A percentile compares a stretch with the other conserved stretches of the same genome.
These are phyloP conservation scores for Oplegnathus fasciatus DNA, from an alignment of 2,113 vertebrate genomes.

Conservation along the genomic window DNA sequence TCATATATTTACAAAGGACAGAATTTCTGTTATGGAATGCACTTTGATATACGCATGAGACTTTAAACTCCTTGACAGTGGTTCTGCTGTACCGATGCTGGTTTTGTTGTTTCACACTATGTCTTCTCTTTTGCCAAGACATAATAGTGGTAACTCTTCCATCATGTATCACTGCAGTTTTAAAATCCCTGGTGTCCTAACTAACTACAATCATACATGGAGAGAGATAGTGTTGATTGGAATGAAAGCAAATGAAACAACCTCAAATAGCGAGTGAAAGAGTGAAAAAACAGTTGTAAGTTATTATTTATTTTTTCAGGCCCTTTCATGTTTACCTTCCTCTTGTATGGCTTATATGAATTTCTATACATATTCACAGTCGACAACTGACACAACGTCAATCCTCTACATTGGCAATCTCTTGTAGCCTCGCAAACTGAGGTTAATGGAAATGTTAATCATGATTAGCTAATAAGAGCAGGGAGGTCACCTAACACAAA, in stretches of 20 bases:
- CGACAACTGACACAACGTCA: conserved; percentile 13
- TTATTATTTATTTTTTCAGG: neutral
- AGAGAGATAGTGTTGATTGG: neutral
- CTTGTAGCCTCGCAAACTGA: conserved; percentile 30
- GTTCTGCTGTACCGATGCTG: neutral
- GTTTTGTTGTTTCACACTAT: conserved; percentile 6
- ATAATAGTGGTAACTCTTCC: neutral
- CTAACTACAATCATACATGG: neutral
- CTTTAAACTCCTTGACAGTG: neutral
- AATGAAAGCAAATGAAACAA: conserved; percentile 4
- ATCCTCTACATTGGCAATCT: conserved; percentile 19
- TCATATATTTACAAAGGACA: conserved; percentile 12
- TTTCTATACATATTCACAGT: neutral
- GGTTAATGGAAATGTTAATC: conserved; percentile 63
- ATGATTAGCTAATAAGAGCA: conserved; percentile 53
- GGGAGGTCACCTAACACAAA: conserved; percentile 22
- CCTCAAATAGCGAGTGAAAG: neutral
- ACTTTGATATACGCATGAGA: neutral
- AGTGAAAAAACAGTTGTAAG: neutral
- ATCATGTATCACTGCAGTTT: neutral
- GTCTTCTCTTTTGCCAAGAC: neutral
- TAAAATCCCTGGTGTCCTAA: neutral
- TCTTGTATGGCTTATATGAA: neutral
- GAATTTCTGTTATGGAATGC: neutral
- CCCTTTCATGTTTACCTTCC: neutral